phyloP scores from a whole-genome alignment of 2,888 invertebrate genomes.

The Dione juno region DNA sequence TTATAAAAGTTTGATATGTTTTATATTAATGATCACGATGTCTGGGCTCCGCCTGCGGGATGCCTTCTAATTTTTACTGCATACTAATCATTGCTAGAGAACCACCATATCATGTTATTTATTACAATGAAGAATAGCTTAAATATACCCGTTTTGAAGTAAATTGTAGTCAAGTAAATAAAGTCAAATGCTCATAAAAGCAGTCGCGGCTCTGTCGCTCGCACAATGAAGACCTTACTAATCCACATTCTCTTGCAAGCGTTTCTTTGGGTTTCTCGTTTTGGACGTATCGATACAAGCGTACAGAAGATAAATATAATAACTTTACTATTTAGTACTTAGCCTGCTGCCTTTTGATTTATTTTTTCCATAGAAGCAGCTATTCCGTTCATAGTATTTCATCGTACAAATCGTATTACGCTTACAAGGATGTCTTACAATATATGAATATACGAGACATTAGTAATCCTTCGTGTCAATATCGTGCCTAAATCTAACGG shows the following conservation, averaged over 20 bases:
- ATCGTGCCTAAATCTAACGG: too few species aligned
- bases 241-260: slow-evolving; percentile 1
- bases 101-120: background rate
- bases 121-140: background rate
- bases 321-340: background rate
- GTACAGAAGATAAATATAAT: too few species aligned
- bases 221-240: background rate
- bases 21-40: slow-evolving; percentile 73
- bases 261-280: slow-evolving; percentile 4
- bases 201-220: background rate
- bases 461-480: too few species aligned
- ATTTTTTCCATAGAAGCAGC: too few species aligned
- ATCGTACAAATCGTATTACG: background rate
- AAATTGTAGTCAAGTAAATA: background rate
- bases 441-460: too few species aligned
- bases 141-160: background rate
- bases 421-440: too few species aligned
- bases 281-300: background rate
- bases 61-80: background rate
- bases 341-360: background rate
- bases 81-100: background rate
- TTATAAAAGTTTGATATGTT: slow-evolving; percentile 72
- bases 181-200: slow-evolving; percentile 19
- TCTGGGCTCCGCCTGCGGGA: slow-evolving; percentile 55
- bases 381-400: too few species aligned